These are phyloP conservation scores for Marcusenius ussheri DNA, from an alignment of 2,113 vertebrate species.

Conservation along the genomic window DNA sequence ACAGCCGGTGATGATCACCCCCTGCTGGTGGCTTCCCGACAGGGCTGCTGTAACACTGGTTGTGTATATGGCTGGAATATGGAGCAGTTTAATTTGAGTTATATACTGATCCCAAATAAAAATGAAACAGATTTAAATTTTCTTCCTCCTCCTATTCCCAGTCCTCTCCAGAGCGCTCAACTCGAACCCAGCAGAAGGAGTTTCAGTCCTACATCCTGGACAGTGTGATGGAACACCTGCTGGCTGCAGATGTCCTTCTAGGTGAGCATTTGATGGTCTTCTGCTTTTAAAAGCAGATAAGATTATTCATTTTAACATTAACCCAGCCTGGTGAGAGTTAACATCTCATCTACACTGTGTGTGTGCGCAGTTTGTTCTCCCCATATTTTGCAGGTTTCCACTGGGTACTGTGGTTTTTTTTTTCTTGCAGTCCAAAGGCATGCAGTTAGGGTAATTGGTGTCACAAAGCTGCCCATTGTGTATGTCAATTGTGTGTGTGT, in stretches of 20 bases:
- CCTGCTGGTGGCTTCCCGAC: not conserved
- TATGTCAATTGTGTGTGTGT: not conserved
- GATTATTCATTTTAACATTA: not conserved
- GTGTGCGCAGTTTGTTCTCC: not conserved
- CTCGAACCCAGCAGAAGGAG: constrained; percentile 94
- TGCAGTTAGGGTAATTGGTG: not conserved
- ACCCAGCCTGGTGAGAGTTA: not conserved
- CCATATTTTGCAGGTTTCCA: not conserved
- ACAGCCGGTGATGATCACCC: not conserved
- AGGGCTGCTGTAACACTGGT: not conserved
- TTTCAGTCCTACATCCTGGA: constrained; percentile 96
- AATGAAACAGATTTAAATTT: not conserved
- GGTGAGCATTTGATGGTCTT: constrained; percentile 54
- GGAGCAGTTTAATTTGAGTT: not conserved
- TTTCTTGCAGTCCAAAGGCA: not conserved
- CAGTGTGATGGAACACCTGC: constrained; percentile 94
- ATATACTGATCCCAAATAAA: not conserved
- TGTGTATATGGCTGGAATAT: not conserved
- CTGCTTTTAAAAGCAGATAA: not conserved
- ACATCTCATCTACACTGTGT: not conserved
- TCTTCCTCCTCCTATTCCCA: constrained; percentile 36
- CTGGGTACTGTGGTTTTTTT: not conserved
- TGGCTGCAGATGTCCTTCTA: constrained; percentile 89
- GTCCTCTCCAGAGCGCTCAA: constrained; percentile 95
- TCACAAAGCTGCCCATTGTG: not conserved